phyloP scores from a whole-genome alignment of 1,140 invertebrate genomes.

The Drosophila burlai region DNA sequence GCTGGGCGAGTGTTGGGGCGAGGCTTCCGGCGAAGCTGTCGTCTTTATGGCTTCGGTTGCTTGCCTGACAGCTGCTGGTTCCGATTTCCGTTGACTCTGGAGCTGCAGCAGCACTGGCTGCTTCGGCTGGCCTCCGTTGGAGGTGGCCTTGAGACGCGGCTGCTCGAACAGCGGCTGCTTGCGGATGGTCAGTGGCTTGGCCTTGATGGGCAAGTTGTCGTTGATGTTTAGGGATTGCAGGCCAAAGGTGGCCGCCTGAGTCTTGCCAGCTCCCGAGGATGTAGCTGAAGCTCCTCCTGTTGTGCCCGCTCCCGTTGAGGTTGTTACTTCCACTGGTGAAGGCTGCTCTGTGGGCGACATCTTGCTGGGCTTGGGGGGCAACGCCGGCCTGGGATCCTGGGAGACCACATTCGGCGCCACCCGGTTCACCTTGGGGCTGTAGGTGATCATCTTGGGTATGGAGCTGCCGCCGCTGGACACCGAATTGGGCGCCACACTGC shows the following conservation, averaged over 20 bases:
- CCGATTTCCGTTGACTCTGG: conserved; percentile 90
- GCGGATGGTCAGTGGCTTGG: conserved; percentile 91
- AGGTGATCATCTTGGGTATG: conserved; percentile 90
- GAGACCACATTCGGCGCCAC: conserved; percentile 80
- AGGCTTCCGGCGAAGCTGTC: conserved; percentile 29
- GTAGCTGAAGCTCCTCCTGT: background rate
- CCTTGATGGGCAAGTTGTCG: conserved; percentile 89
- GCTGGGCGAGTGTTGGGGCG: conserved; percentile 67
- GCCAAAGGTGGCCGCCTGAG: conserved; percentile 77
- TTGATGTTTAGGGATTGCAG: conserved; percentile 80
- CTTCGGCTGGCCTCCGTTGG: conserved; percentile 43
- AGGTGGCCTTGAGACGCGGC: conserved; percentile 89
- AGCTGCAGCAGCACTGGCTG: conserved; percentile 51
- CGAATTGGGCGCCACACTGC: conserved; percentile 92
- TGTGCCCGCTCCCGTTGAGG: background rate
- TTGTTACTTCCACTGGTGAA: conserved; percentile 9
- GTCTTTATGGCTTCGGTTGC: conserved; percentile 23
- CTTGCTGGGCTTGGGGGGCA: conserved; percentile 90
- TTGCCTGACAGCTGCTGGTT: conserved; percentile 87
- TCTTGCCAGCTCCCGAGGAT: conserved; percentile 48
- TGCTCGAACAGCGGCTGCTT: conserved; percentile 91
- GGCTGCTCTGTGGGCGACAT: conserved; percentile 71
- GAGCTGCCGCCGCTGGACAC: conserved; percentile 85
- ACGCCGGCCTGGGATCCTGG: conserved; percentile 86
- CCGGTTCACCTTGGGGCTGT: conserved; percentile 85